Evolutionary conservation across 2,888 invertebrate genomes (phyloP), one percentile per base, ranked within the genome.

Genomic region (Euproctis similis): DNA sequence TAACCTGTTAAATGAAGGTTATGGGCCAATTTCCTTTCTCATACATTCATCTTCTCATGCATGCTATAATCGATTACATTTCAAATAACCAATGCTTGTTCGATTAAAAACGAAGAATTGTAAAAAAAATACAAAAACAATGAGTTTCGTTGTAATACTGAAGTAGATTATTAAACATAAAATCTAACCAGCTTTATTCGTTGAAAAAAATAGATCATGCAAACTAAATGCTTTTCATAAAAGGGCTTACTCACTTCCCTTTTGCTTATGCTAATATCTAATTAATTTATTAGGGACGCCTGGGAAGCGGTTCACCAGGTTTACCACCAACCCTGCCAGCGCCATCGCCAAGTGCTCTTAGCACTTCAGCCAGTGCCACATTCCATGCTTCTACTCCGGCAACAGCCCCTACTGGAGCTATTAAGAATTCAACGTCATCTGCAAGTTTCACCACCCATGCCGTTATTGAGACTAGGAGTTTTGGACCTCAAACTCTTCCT

Each of bases 291-390:
- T 47, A 82, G 84, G 82, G 80, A 47, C 82, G 82, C 22, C 68
- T 84, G 18, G 77, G 77, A 31, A 77, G 45, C 23, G 72, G 73
- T 12, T 81, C 89, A 34, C 88, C 88, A 7, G 90, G 91, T 7
- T 87, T 91, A n/a, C 91, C 91, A 1, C 91, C 91, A 12, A 89
- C 90, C 12, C 65, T 90, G 21, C 91, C 91, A 8, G 91, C 91
- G 1, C 91, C 91, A 1, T 89, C 91, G 13, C 91, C 91, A 8
- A 87, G 87, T 45, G 88, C 87, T 30, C 64, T 85, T 12, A 78
- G 87, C 46, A 85, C 90, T 22, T 88, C 90, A 54, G 89, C 90
- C 4, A 90, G 90, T 49, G 89, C 90, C 39, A 85, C 85, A 31
- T 87, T 85, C 57, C 81, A 82, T 36, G 77, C 86, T 28, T 70